Conservation (phyloP, 1,140 invertebrate genomes). For the Ooceraea biroi region DNA sequence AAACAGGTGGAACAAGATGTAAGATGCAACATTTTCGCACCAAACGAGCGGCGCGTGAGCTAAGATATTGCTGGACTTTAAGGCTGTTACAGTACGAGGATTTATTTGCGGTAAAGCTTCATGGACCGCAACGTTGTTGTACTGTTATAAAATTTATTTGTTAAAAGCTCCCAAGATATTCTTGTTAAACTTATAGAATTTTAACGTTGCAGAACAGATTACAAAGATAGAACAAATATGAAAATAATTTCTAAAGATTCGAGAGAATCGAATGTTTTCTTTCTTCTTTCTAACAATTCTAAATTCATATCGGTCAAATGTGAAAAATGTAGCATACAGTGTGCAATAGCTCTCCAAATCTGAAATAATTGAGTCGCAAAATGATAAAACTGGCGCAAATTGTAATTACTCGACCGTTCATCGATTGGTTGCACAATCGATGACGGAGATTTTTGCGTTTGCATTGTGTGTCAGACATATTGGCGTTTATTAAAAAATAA, state of each 20-base stretch:
- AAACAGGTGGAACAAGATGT: background rate
- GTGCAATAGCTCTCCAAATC: background rate
- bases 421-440: slow-evolving; percentile 4
- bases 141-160: background rate
- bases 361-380: slow-evolving; percentile 2
- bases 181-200: too few relatives aligned
- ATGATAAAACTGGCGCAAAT: background rate
- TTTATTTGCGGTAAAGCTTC: slow-evolving; percentile 47
- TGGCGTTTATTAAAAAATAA: slow-evolving; percentile 40
- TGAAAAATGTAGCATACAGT: background rate
- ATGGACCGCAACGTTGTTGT: background rate
- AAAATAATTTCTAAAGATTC: background rate
- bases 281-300: background rate
- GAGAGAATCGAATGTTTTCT: too few relatives aligned
- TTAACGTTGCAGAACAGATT: background rate
- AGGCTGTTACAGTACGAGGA: slow-evolving; percentile 12
- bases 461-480: background rate
- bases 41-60: slow-evolving; percentile 12
- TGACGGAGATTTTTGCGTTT: slow-evolving; percentile 40
- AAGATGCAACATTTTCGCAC: background rate
- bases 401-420: slow-evolving; percentile 5
- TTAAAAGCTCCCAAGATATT: slow-evolving; percentile 9
- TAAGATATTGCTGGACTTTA: slow-evolving; percentile 32
- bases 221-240: background rate
- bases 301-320: background rate